Base-by-base conservation (phyloP, 1,140 invertebrate species). In the Anoplophora glabripennis region DNA sequence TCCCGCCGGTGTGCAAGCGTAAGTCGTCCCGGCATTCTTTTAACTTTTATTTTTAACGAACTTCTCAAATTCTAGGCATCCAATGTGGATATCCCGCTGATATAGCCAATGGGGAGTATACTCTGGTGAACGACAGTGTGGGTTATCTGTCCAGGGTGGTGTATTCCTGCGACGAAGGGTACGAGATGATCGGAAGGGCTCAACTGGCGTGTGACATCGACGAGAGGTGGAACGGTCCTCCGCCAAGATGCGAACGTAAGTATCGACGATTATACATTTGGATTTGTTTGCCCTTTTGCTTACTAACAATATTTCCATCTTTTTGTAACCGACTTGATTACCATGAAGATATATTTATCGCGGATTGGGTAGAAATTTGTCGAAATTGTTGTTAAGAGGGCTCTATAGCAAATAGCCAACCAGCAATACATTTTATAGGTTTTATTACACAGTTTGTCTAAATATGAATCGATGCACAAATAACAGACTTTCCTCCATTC, bases 1-100 rank as follows among this genome's bases (percentile, higher is more conserved):
- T 94, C 72, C 90, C 93, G 21, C 93, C 93, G 3, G 90, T 93
- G 35, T 96, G 93, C 76, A 93, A 92, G 86, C 86, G 93, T 95
- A 81, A 88, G 86, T 77, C 7, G 52, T 49, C 37, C 40, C 46
- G 17, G 4, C 7, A 21, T 2, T 60, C 40, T 53, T 45, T 53
- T 18, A 46, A 38, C 28, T 36, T 42, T 49, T 54, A 41, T 37
- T 59, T 55, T 33, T 45, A 17, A n/a, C 17, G 15, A 4, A 46
- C 15, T 46, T 21, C 5, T 4, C 17, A 15, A 36, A 35, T 53
- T 71, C 61, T 53, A 94, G 92, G 86, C 67, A 89, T 95, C 55
- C 89, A 94, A 72, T 96, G 93, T 75, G 93, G 93, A 2, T 85
- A 86, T 71, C 93, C 93, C 1, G 93, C 93, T 0, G 87, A 87